phyloP scores from a whole-genome alignment of 2,113 vertebrate genomes.

The Protomyctophum bolini region DNA sequence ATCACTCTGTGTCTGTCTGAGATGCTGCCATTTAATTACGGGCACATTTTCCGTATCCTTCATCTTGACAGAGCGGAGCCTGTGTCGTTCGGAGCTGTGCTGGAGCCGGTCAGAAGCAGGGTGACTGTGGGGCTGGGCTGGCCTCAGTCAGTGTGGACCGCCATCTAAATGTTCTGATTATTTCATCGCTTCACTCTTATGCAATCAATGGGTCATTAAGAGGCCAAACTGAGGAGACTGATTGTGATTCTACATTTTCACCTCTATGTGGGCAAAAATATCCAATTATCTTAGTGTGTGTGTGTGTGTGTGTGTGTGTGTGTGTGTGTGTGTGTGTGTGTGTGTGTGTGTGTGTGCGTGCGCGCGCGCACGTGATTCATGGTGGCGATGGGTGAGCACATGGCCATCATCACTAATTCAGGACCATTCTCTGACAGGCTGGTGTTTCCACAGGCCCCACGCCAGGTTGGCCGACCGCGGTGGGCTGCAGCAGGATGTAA shows the following conservation, averaged over 20 bases:
- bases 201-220: too few species aligned
- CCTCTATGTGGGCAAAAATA: not conserved
- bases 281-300: not conserved
- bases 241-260: too few species aligned
- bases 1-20: slow-evolving; percentile 39
- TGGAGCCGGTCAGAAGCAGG: not conserved
- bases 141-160: too few species aligned
- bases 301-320: not conserved
- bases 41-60: slow-evolving; percentile 50
- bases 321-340: slow-evolving; percentile 1
- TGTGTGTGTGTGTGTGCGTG: slow-evolving; percentile 5
- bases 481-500: slow-evolving; percentile 19
- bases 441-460: slow-evolving; percentile 46
- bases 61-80: slow-evolving; percentile 41
- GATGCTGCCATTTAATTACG: slow-evolving; percentile 54
- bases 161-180: too few species aligned
- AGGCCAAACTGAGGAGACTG: too few species aligned
- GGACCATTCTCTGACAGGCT: slow-evolving; percentile 62
- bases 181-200: too few species aligned
- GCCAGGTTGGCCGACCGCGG: slow-evolving; percentile 10
- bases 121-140: too few species aligned
- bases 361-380: not conserved
- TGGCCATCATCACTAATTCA: slow-evolving; percentile 71
- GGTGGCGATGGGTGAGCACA: slow-evolving; percentile 35
- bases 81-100: slow-evolving; percentile 16